Percentiles rank a stretch among this genome's conserved stretches.
phyloP scores from a whole-genome alignment of 2,113 vertebrate species.

The Meriones unguiculatus region DNA sequence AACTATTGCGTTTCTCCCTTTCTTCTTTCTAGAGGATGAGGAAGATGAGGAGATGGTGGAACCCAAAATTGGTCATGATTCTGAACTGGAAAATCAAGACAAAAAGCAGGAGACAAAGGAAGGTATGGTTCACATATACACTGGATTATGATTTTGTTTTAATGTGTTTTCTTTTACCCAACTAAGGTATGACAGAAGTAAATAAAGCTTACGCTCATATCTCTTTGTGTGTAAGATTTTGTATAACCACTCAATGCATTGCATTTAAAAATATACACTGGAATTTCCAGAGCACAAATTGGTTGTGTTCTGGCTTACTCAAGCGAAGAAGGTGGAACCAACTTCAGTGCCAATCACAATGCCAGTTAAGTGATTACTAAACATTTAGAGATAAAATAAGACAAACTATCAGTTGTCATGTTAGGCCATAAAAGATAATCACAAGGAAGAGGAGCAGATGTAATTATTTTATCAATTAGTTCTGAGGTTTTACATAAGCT shows the following conservation, averaged over 20 bases:
- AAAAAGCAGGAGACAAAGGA: conserved; percentile 94
- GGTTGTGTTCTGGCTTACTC: not conserved
- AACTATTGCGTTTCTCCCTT: conserved; percentile 69
- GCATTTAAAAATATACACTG: not conserved
- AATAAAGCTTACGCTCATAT: conserved; percentile 1
- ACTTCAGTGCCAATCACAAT: not conserved
- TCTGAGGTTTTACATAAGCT: not conserved
- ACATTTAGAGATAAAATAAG: not conserved
- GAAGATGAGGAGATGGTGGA: conserved; percentile 96
- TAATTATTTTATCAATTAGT: not conserved
- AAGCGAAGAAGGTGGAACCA: not conserved
- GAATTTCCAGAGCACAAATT: not conserved
- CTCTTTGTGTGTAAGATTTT: not conserved
- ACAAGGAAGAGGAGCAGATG: not conserved
- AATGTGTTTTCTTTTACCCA: not conserved
- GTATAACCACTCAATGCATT: not conserved
- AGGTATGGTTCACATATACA: conserved; percentile 86
- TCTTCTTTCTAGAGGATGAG: conserved; percentile 93
- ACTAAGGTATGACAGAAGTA: not conserved
- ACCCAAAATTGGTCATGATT: conserved; percentile 91
- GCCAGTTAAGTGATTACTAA: conserved; percentile 14
- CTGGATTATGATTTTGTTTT: not conserved
- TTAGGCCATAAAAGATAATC: not conserved
- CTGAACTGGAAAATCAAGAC: conserved; percentile 92
- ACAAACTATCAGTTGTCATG: not conserved